Evolutionary conservation across 53 echinoderm and acorn worm species (phyloP), one percentile per base, ranked within the genome.

Genomic region (Temnopleurus reevesii): DNA sequence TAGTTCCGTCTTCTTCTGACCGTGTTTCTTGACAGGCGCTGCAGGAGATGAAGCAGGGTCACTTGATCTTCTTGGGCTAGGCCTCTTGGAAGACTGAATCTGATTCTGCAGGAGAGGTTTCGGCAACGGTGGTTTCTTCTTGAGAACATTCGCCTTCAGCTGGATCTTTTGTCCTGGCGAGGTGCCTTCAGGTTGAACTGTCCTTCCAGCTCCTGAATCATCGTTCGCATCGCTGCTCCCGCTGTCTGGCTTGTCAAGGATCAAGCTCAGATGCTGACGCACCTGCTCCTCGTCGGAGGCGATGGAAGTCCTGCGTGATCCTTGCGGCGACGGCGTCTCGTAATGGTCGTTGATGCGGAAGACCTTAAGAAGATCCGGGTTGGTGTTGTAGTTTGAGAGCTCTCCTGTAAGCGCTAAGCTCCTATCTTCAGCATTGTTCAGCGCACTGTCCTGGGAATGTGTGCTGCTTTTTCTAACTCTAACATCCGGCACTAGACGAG

Each of bases 351-450:
- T 91, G 55, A 99, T 77, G 1, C 63, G 56, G 66, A 99, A 96
- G 9, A 99, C 96, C 90, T 96, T 93, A 12, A 96, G 84, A 12
- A 99, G 91, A 4, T 99, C 96, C n/a, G 96, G 94, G 85, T 96
- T 99, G 29, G 96, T 99, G 23, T 93, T 93, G 21, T 92, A 96
- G 8, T 92, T 86, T 12, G 96, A 93, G 13, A 65, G 88, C 29
- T 87, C 88, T 33, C 53, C 88, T 8, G 88, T 87, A 30, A 87
- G 29, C 3, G 21, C 34, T 9, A 66, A 31, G 12, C 29, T 66
- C n/a, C 15, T 5, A 17, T 46, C 13, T 53, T 46, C 47, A 27
- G 44, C 5, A 15, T 46, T 12, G 10, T 45, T 23, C 1, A 54
- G 2, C 19, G n/a, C 49, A 26, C 9, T 9, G 1, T 8, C 19